Conservation (phyloP, 2,797 vertebrate species). For the Glossophaga mutica region DNA sequence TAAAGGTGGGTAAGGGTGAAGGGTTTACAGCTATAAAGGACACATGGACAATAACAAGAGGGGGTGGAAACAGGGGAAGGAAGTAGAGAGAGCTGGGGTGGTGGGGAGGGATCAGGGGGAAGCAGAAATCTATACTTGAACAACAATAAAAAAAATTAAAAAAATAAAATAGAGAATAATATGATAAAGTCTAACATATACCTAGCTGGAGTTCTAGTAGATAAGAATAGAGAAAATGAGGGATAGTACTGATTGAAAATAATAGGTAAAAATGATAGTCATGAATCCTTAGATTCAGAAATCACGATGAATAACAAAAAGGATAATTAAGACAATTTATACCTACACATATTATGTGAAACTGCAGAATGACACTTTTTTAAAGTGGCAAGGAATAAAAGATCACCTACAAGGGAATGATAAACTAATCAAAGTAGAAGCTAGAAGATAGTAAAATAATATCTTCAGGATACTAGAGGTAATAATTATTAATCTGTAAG, state of each 20-base stretch:
- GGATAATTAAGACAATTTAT: slow-evolving; percentile 15
- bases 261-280: neutral
- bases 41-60: no score
- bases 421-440: neutral
- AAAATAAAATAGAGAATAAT: neutral
- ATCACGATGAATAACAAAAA: slow-evolving; percentile 22
- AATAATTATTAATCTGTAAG: neutral
- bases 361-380: neutral
- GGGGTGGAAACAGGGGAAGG: no score
- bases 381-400: neutral
- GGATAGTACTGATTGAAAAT: neutral
- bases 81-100: no score
- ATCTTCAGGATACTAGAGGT: neutral
- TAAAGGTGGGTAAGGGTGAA: no score
- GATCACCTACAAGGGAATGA: neutral
- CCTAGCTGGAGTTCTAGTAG: neutral
- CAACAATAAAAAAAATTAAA: no score
- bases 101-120: no score
- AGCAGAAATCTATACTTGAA: no score
- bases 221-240: neutral
- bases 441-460: neutral
- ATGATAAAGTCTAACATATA: neutral
- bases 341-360: neutral
- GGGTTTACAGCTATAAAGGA: no score
- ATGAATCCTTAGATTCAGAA: neutral